A percentile compares a stretch with the other conserved stretches of the same genome.
phyloP scores from a whole-genome alignment of 2,888 invertebrate species.

The Acanthococcus lagerstroemiae region DNA sequence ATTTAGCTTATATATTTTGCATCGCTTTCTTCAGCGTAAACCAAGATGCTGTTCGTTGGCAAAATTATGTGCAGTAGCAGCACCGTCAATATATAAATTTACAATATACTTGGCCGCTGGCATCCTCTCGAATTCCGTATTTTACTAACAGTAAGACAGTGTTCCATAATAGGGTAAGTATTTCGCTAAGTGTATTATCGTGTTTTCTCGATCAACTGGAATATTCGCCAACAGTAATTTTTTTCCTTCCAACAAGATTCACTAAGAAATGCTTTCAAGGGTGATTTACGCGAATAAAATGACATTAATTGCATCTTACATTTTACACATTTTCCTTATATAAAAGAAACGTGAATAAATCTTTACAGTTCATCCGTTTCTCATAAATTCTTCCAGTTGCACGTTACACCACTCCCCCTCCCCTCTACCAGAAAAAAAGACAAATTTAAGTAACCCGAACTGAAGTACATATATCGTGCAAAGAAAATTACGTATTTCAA shows the following conservation, averaged over 20 bases:
- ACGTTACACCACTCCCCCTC: too few relatives aligned
- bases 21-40: too few relatives aligned
- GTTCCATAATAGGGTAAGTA: conserved; percentile 22
- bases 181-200: conserved; percentile 25
- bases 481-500: too few relatives aligned
- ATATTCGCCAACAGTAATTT: conserved; percentile 5
- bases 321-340: neutral
- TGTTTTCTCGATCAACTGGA: conserved; percentile 20
- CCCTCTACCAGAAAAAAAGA: too few relatives aligned
- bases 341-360: too few relatives aligned
- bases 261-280: conserved; percentile 13
- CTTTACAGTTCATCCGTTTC: neutral
- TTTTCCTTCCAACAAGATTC: conserved; percentile 13
- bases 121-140: conserved; percentile 15
- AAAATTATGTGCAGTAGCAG: too few relatives aligned
- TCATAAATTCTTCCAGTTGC: too few relatives aligned
- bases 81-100: conserved; percentile 13
- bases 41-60: too few relatives aligned
- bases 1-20: too few relatives aligned
- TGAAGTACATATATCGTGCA: too few relatives aligned
- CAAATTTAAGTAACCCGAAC: too few relatives aligned
- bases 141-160: conserved; percentile 16
- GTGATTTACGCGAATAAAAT: conserved; percentile 24
- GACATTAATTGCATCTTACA: conserved; percentile 10
- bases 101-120: conserved; percentile 15